Evolutionary conservation across 2,113 vertebrate species (phyloP).

Genomic region (zebrafish (Danio rerio)): DNA sequence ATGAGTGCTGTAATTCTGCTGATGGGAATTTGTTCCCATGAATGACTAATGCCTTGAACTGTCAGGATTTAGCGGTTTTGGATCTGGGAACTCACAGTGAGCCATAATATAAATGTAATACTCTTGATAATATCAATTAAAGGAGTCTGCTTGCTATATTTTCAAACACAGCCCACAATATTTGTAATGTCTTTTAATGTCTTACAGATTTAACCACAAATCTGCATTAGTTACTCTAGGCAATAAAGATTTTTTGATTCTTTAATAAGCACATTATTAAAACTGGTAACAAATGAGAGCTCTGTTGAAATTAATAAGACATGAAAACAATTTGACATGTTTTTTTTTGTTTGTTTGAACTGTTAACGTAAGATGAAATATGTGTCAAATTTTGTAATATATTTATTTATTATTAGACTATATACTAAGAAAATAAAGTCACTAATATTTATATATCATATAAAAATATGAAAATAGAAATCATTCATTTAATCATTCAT

Average conservation of each 20-base stretch:
- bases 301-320: neutral
- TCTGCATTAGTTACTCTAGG: too few species aligned
- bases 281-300: neutral
- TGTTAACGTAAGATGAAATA: neutral
- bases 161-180: too few species aligned
- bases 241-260: too few species aligned
- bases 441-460: too few species aligned
- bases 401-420: neutral
- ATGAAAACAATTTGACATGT: neutral
- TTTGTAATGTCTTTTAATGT: too few species aligned
- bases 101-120: neutral
- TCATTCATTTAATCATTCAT: too few species aligned
- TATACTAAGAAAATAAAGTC: neutral
- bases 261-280: too few species aligned
- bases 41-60: slow-evolving; percentile 9
- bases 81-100: neutral
- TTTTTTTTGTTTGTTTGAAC: neutral
- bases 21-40: slow-evolving; percentile 16
- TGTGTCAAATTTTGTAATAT: neutral
- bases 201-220: too few species aligned
- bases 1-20: neutral
- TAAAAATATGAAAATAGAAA: too few species aligned
- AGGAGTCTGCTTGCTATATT: too few species aligned
- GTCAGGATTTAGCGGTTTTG: slow-evolving; percentile 9
- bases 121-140: neutral